phyloP scores from a whole-genome alignment of 1,140 invertebrate genomes.

The Diabrotica undecimpunctata region DNA sequence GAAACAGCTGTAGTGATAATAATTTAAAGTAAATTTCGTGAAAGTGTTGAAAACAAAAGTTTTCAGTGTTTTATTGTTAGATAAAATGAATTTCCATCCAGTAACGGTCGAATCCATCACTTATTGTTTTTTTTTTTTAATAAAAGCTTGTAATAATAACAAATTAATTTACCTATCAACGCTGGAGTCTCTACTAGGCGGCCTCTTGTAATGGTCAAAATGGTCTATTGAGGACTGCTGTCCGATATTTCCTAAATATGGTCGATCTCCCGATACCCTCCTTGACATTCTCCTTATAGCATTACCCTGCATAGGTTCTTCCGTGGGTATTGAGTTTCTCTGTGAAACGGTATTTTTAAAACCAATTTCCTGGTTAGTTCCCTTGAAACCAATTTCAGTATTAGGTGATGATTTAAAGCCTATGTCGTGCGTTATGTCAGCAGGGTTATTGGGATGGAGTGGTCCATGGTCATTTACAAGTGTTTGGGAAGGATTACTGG shows the following conservation, averaged over 20 bases:
- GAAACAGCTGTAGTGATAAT: no score
- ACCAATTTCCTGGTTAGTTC: not conserved
- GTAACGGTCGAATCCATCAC: no score
- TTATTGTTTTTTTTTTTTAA: not conserved
- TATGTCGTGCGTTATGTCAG: constrained; percentile 20
- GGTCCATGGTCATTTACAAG: constrained; percentile 23
- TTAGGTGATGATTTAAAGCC: constrained; percentile 20
- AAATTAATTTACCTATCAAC: constrained; percentile 60
- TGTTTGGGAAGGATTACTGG: constrained; percentile 9
- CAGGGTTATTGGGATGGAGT: constrained; percentile 19
- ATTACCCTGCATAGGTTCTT: constrained; percentile 27
- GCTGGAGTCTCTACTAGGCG: constrained; percentile 81
- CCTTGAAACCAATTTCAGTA: not conserved
- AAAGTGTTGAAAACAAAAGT: no score
- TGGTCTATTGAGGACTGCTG: constrained; percentile 62
- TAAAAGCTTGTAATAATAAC: not conserved
- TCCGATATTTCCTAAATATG: constrained; percentile 50
- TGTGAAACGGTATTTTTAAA: constrained; percentile 11
- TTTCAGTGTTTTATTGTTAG: no score
- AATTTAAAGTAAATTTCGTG: no score
- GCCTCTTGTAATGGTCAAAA: constrained; percentile 90
- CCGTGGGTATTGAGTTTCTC: constrained; percentile 36
- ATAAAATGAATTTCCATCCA: no score
- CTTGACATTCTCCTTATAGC: constrained; percentile 49
- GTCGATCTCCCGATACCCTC: constrained; percentile 50